Evolutionary conservation across 35 echinoderm and acorn worm genomes (phyloP).

Genomic region (Ophioderma brevispina): DNA sequence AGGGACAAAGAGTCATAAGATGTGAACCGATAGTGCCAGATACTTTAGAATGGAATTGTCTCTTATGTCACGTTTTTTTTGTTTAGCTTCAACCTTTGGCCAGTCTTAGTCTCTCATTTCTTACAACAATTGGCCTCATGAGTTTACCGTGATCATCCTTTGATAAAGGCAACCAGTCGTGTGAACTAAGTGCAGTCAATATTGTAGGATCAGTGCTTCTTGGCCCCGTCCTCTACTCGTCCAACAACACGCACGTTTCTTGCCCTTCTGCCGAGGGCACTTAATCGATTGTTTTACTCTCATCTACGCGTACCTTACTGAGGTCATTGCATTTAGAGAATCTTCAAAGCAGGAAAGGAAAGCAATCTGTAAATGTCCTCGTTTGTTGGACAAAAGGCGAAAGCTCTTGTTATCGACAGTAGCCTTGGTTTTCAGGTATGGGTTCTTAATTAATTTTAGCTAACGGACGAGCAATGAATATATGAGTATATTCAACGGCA

Average conservation of each 20-base stretch:
- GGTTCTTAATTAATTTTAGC: no score
- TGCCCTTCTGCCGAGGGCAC: no score
- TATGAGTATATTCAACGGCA: no score
- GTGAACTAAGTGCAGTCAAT: conserved; percentile 40
- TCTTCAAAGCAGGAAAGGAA: conserved; percentile 46
- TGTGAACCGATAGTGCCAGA: no score
- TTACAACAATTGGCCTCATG: not conserved
- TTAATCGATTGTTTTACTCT: no score
- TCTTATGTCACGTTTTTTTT: not conserved
- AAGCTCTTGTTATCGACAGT: not conserved
- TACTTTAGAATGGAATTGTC: conserved; percentile 42
- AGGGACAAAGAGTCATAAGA: not conserved
- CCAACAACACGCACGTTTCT: no score
- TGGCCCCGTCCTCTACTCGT: no score
- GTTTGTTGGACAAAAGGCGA: not conserved
- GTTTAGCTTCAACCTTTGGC: not conserved
- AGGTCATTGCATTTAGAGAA: conserved; percentile 37
- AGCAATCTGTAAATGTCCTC: conserved; percentile 41
- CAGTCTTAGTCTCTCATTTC: not conserved
- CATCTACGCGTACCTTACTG: no score
- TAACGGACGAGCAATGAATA: no score
- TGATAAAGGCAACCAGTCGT: conserved; percentile 45
- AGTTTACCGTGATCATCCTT: not conserved
- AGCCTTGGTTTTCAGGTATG: not conserved
- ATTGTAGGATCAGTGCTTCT: no score